Base-by-base conservation (phyloP, 2,113 vertebrate genomes). In the Phocoena sinus region DNA sequence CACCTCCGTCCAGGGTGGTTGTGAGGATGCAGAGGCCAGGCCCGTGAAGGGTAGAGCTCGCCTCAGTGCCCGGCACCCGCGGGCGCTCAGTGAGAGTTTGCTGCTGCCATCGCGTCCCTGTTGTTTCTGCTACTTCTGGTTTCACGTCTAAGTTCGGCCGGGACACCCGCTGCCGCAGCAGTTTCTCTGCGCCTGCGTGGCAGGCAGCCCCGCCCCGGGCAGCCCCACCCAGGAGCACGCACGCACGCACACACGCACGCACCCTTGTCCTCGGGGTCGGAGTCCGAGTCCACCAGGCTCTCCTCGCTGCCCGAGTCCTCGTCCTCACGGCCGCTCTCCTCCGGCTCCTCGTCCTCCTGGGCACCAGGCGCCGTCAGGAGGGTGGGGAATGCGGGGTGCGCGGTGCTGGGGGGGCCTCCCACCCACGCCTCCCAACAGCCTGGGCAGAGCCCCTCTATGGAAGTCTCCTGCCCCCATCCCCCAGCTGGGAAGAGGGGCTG, bases 251-350 rank as follows among this genome's bases (percentile, higher is more conserved):
- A 73, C 84, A 67, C 47, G 76, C 84, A 67, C 47, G 56, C 95
- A 99, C 99, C 99, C 98, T 99, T 99, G 97, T 99, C 99, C 68
- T 99, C 99, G 0, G 99, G 98, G 91, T 99, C 99, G 0, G 99
- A 99, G 95, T 99, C 99, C 0, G 99, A 99, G 97, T 99, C 99
- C 96, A 99, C 99, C 97, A 99, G 98, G 98, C 99, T 99, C 97
- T 99, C 99, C 20, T 99, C 99, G 2, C 99, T 99, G 98, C 99
- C 99, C 0, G 99, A 99, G 93, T 99, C 99, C 89, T 99, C 99
- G 47, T 99, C 99, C 70, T 99, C 99, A 97, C 99, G 99, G 95
- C 99, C 99, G 0, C 99, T 99, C 98, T 99, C 99, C 0, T 99
- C 99, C n/a, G 97, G 98, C 18, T 99, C 99, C 44, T 99, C 99